A percentile compares a stretch with the other conserved stretches of the same genome.
Conservation (phyloP, 1,140 invertebrate genomes). For the Drosophila mayri region DNA sequence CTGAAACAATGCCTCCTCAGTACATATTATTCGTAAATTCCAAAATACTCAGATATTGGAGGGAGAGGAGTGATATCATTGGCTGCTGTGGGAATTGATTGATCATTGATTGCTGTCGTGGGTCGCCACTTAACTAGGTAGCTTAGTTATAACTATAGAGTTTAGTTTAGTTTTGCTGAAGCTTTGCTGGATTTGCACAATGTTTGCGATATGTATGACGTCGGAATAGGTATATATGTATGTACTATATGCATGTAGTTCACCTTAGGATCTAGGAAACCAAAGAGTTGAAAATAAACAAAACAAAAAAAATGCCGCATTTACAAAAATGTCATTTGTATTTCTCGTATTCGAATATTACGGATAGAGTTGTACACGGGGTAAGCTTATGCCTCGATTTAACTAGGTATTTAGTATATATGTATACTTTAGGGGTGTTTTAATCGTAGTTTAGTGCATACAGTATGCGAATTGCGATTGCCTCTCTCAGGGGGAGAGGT, state of each 20-base stretch:
- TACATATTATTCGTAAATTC: conserved; percentile 45
- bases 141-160: not conserved
- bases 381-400: conserved; percentile 61
- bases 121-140: conserved; percentile 26
- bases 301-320: conserved; percentile 35
- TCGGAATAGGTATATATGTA: conserved; percentile 57
- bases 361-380: conserved; percentile 63
- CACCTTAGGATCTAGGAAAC: conserved; percentile 56
- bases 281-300: conserved; percentile 44
- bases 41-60: conserved; percentile 54
- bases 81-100: conserved; percentile 47
- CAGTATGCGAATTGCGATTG: conserved; percentile 76
- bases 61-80: conserved; percentile 46
- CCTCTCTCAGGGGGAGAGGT: conserved; percentile 42
- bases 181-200: conserved; percentile 68
- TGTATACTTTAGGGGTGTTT: conserved; percentile 54
- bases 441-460: conserved; percentile 76
- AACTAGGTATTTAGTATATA: conserved; percentile 44
- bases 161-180: conserved; percentile 8
- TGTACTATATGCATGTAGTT: conserved; percentile 27
- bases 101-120: conserved; percentile 56
- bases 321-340: conserved; percentile 77
- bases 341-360: conserved; percentile 60
- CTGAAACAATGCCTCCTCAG: conserved; percentile 45
- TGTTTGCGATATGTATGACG: conserved; percentile 78